Evolutionary conservation across 2,888 invertebrate genomes (phyloP), one percentile per base, ranked within the genome.

Genomic region (Drosophila siamana): DNA sequence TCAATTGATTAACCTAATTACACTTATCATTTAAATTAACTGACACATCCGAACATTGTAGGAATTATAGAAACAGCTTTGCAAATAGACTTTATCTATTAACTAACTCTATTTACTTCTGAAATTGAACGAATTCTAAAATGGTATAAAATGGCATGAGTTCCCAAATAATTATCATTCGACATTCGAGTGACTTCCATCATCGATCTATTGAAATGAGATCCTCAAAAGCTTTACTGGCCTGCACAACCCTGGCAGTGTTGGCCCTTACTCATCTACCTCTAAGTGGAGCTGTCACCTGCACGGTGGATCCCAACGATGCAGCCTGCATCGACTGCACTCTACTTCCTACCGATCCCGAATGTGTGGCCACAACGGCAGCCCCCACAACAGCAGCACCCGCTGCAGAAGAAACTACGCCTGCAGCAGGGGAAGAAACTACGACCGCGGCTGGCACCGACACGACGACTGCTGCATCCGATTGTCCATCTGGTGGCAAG

Each of bases 251-350:
- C 9, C 28, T 54, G 8, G 16, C 13, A 13, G 4, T 40, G 16
- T 2, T 52, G 4, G 15, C 38, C 15, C 1, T 47, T 7, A 47
- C 57, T 38, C 28, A 57, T 9, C 47, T 57, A 4, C 57, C 57
- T 1, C 26, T 38, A n/a, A 36, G 57, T 16, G 36, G 46, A 8
- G 46, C 57, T 16, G 57, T 57, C 9, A 40, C 38, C n/a, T 57
- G 57, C 11, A 38, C 4, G 2, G 47, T 7, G 1, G 47, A 40
- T 38, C 57, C 57, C 19, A 3, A 0, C 4, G 36, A 26, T 6
- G 6, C 6, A 0, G 13, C 4, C 1, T 57, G 57, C 38, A n/a
- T 47, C 2, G 16, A 57, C 38, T 57, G 57, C 11, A 2, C 9
- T 3, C 6, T 4, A 0, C 0, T 2, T 1, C 47, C 57, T 11